Base-by-base conservation (phyloP, 2,797 vertebrate genomes). In the Loris lydekkerianus region DNA sequence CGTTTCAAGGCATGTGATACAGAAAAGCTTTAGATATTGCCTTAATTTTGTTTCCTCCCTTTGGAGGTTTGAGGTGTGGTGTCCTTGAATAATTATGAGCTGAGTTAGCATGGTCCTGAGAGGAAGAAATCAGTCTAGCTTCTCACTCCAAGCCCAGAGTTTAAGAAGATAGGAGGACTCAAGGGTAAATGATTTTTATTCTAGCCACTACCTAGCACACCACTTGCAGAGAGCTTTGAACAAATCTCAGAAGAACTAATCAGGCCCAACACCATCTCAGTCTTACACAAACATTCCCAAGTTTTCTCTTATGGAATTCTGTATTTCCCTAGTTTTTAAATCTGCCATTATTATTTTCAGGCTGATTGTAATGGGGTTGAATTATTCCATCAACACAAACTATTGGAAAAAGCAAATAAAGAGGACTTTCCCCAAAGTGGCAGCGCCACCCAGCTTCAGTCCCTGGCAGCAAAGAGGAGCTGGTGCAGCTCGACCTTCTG, bases 231-330 rank as follows among this genome's bases (percentile, higher is more conserved):
- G 72, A 69, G 63, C 23, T 77, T 86, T 86, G 56, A 93, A 69
- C 72, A 72, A 69, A 63, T 86, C 83, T 95, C 65, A 40, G 21
- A 91, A 91, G 86, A 81, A 72, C 78, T 77, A 49, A 37, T 83
- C 82, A 46, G 60, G 46, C 14, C 46, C 43, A 67, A 67, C 3
- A n/a, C 78, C 75, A 37, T 91, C 65, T 43, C 72, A 56, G 27
- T 89, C 69, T 89, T 88, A 25, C 31, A 86, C 60, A 94, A 78
- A 94, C 89, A 96, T 96, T 93, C 58, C 81, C 77, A 20, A 95
- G 76, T 93, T 76, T 29, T 60, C 92, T 82, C 58, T 49, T 46
- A 49, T 88, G 73, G 73, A 85, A 95, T 85, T 82, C 56, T 90
- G 0, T 92, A 63, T 82, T 93, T 83, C 63, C 25, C 53, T 84